Conservation (phyloP, 2,113 vertebrate genomes). For the Columbina picui region DNA sequence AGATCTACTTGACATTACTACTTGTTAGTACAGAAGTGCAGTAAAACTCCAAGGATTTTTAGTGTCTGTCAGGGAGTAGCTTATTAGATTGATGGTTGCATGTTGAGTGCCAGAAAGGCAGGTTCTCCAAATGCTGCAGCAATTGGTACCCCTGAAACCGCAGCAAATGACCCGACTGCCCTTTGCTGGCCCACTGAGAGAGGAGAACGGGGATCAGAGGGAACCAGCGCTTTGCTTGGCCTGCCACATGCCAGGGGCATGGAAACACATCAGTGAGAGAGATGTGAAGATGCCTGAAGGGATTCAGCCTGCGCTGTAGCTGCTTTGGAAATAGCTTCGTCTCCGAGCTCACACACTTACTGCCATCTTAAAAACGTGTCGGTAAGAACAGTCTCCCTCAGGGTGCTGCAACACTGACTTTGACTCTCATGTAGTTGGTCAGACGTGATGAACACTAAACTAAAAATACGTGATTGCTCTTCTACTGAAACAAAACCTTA, state of each 20-base stretch:
- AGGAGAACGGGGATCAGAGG: not conserved
- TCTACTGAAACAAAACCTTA: not conserved
- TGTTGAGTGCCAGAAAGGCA: not conserved
- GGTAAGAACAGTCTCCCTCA: not conserved
- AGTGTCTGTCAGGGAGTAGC: not conserved
- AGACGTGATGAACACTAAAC: not conserved
- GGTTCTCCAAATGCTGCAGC: not conserved
- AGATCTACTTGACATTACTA: not conserved
- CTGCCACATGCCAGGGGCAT: not conserved
- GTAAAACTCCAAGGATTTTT: not conserved
- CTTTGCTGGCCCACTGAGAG: not conserved
- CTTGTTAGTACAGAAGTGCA: not conserved
- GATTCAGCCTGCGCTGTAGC: not conserved
- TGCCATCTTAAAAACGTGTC: not conserved
- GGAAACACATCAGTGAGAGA: accelerated
- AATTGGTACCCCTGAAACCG: not conserved
- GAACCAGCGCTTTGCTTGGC: not conserved
- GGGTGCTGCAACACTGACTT: not conserved
- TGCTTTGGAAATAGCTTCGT: not conserved
- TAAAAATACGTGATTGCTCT: not conserved
- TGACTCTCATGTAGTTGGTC: not conserved
- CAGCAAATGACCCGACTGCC: not conserved
- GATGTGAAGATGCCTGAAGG: not conserved
- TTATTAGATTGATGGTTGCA: not conserved
- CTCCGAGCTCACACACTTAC: not conserved